phyloP scores from a whole-genome alignment of 2,113 vertebrate genomes.

The Plestiodon gilberti region DNA sequence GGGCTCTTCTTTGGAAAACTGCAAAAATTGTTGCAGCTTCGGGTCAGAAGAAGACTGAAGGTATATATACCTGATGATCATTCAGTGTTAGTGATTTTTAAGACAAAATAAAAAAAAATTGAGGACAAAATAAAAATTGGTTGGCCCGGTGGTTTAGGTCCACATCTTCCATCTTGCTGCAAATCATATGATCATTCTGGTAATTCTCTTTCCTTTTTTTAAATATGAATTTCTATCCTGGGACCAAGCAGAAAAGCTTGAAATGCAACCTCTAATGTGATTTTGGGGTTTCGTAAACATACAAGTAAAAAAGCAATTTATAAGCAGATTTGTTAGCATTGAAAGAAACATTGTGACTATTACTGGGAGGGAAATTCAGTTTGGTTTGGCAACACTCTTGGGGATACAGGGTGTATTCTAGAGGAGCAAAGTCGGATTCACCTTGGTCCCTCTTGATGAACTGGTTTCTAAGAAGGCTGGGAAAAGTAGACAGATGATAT shows the following conservation, averaged over 20 bases:
- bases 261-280: not conserved
- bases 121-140: not conserved
- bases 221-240: not conserved
- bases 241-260: not conserved
- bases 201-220: not conserved
- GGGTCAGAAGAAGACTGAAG: not conserved
- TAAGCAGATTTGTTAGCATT: not conserved
- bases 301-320: not conserved
- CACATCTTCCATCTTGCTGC: no score
- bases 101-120: no score
- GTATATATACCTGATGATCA: not conserved
- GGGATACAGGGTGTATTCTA: no score
- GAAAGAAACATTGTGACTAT: not conserved
- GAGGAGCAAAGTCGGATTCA: not conserved
- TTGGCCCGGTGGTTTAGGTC: not conserved
- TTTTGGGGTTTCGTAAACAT: not conserved
- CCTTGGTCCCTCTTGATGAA: not conserved
- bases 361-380: not conserved
- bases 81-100: not conserved
- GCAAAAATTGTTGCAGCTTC: not conserved
- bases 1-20: no score
- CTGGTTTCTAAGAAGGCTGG: not conserved
- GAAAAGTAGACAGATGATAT: not conserved
- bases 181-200: not conserved
- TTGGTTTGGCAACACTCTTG: not conserved